Percentiles rank a stretch among this genome's conserved stretches.
phyloP scores from a whole-genome alignment of 2,888 invertebrate species.

The Piscicola geometra region DNA sequence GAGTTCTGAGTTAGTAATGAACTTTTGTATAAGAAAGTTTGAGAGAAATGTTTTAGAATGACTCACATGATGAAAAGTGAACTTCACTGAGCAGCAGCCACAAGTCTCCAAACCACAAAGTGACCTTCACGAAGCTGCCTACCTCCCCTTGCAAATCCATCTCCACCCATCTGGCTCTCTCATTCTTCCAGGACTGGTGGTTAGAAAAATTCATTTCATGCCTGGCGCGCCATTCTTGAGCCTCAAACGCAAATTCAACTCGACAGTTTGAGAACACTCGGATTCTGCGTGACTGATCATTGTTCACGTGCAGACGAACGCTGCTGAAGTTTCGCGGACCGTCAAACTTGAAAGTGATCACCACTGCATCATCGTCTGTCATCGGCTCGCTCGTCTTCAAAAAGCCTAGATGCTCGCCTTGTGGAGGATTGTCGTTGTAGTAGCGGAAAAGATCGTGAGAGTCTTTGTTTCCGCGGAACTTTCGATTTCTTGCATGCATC shows the following conservation, averaged over 20 bases:
- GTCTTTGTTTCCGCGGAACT: too few relatives aligned
- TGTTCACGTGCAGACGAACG: constrained; percentile 76
- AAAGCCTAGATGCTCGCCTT: too few relatives aligned
- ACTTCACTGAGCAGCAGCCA: constrained; percentile 89
- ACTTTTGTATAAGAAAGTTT: background rate
- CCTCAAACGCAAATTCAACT: constrained; percentile 64
- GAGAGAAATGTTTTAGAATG: background rate
- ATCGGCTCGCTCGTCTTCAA: constrained; percentile 51
- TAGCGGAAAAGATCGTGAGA: background rate
- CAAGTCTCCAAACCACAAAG: constrained; percentile 71
- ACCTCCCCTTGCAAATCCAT: constrained; percentile 76
- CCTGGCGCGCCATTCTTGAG: constrained; percentile 18
- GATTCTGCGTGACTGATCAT: constrained; percentile 77
- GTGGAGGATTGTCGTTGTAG: too few relatives aligned
- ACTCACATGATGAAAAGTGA: constrained; percentile 73
- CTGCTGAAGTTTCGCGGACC: constrained; percentile 78
- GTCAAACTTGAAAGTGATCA: constrained; percentile 80
- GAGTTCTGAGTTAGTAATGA: background rate
- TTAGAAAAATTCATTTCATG: constrained; percentile 64
- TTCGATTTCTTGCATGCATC: background rate
- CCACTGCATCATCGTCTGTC: constrained; percentile 65
- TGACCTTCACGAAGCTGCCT: constrained; percentile 71
- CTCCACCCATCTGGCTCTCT: constrained; percentile 73
- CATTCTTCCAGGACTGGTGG: constrained; percentile 73
- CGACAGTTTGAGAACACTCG: constrained; percentile 77